Evolutionary conservation across 1,140 invertebrate genomes (phyloP), one percentile per base, ranked within the genome.

Genomic region (Zaprionus ornatus): DNA sequence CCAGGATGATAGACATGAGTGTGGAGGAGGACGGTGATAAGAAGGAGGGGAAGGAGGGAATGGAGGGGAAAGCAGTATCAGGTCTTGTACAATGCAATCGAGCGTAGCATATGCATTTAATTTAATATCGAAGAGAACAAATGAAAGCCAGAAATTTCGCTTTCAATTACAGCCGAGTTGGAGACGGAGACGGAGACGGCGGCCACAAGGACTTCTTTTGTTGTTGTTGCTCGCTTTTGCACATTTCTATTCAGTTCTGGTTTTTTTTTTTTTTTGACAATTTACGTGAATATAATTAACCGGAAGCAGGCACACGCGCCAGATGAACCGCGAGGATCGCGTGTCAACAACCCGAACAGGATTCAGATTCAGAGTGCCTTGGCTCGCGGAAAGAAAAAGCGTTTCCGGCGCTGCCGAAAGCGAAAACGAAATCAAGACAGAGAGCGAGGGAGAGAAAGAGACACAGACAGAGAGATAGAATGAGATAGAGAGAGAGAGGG

Each of bases 251-350:
- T 19, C 17, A 17, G 6, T 48, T 50, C 45, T 48, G 1, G 2
- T 19, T 19, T 37, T 19, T 40, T 59, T 59, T 78, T 79, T 71
- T 37, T 78, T 79, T 77, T 71, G 82, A 74, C 71, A 78, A 69
- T 74, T 74, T 78, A 74, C 71, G 72, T 64, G 85, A 87, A 84
- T 74, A 87, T 88, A 87, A 87, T 87, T 88, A 87, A 87, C 84
- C 80, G 83, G 83, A 87, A 87, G 68, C 80, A 50, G 84, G 73
- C 77, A 88, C 83, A 87, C 83, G 83, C 83, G 83, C 80, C 83
- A 87, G 84, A 88, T 69, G 68, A 55, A 60, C 56, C 57, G 29
- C 55, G 59, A 77, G 84, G 84, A 87, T 87, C 86, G 82, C 87
- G 87, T 91, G 82, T 90, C 87, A 90, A 90, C 82, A 86, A 86